These are phyloP conservation scores for Cheilosia vulpina DNA, from an alignment of 2,888 invertebrate genomes.

Conservation along the genomic window DNA sequence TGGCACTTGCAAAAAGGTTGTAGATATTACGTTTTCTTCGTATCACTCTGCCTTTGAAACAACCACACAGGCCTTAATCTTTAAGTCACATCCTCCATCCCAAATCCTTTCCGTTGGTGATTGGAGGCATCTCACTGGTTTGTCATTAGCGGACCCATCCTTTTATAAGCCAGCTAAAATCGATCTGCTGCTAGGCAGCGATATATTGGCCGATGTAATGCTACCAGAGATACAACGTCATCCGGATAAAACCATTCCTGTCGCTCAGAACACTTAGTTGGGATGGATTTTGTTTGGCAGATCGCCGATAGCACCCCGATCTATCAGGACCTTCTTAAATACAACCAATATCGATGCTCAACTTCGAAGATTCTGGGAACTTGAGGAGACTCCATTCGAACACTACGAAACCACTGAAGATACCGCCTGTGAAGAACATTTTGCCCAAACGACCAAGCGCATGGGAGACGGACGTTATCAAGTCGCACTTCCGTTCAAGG, in stretches of 20 bases:
- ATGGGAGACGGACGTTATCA: not conserved
- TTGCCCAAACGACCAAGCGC: slow-evolving; percentile 2
- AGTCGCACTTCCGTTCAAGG: slow-evolving; percentile 7
- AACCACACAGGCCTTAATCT: slow-evolving; percentile 16
- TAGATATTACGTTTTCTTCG: too few species aligned
- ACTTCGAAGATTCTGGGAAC: too few species aligned
- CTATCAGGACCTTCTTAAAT: too few species aligned
- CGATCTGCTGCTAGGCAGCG: slow-evolving; percentile 21
- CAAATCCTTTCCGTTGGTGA: not conserved
- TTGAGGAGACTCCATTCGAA: slow-evolving; percentile 5
- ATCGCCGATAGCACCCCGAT: too few species aligned
- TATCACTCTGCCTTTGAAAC: not conserved
- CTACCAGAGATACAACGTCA: not conserved
- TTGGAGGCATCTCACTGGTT: slow-evolving; percentile 16
- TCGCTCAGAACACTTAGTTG: too few species aligned
- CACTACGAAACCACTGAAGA: slow-evolving; percentile 12
- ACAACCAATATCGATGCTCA: too few species aligned
- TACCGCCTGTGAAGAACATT: slow-evolving; percentile 32
- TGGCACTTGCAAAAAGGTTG: not conserved
- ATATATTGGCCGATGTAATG: slow-evolving; percentile 5
- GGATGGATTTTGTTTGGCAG: too few species aligned
- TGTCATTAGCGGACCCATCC: slow-evolving; percentile 8
- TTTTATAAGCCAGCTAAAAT: slow-evolving; percentile 13
- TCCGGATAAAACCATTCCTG: too few species aligned
- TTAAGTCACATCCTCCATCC: too few species aligned